These are phyloP conservation scores for Psephotus haematonotus DNA, from an alignment of 2,113 vertebrate genomes.

Conservation along the genomic window DNA sequence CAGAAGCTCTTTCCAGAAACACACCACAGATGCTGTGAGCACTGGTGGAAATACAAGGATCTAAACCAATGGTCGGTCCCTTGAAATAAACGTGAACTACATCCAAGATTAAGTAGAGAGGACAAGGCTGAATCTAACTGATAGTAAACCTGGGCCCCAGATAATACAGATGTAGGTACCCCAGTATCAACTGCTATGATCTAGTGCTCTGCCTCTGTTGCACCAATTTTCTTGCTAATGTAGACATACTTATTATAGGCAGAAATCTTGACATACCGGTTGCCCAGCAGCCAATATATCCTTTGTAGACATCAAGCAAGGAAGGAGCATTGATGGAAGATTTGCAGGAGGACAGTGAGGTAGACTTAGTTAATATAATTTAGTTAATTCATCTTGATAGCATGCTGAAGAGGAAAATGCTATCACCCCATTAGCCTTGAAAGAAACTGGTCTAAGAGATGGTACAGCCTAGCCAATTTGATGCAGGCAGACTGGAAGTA, in stretches of 20 bases:
- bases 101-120: not conserved
- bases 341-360: not conserved
- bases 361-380: not conserved
- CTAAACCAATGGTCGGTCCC: not conserved
- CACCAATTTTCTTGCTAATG: not conserved
- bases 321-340: not conserved
- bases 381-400: slow-evolving; percentile 14
- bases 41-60: not conserved
- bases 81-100: not conserved
- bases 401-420: not conserved
- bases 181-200: not conserved
- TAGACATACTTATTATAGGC: not conserved
- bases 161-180: not conserved
- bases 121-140: not conserved
- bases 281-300: not conserved
- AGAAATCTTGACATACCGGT: not conserved
- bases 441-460: not conserved
- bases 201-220: not conserved
- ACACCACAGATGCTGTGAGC: not conserved
- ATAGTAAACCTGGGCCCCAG: not conserved
- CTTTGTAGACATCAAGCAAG: not conserved
- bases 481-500: not conserved
- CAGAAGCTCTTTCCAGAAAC: not conserved
- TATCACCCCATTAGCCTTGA: not conserved
- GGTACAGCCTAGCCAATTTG: not conserved